These are phyloP conservation scores for Ursus arctos DNA, from an alignment of 2,113 vertebrate genomes.

Conservation along the genomic window DNA sequence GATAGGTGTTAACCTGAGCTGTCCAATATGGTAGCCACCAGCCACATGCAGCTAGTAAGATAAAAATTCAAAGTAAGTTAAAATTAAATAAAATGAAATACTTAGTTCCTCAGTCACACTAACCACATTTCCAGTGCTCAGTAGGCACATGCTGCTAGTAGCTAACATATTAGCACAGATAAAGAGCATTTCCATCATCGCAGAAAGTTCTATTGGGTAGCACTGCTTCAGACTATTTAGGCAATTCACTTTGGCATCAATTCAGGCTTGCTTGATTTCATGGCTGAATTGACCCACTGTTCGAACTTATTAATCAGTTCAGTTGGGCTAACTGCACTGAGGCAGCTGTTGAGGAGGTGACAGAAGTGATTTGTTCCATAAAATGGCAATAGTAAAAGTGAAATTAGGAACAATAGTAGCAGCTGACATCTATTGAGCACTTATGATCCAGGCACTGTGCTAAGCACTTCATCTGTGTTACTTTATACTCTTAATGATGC, in stretches of 20 bases:
- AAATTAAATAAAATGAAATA: not conserved
- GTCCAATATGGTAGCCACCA: not conserved
- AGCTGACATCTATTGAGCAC: not conserved
- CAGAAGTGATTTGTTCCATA: slow-evolving; percentile 57
- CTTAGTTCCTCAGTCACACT: not conserved
- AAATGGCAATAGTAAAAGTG: not conserved
- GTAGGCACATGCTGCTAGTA: rapidly evolving
- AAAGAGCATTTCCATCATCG: not conserved
- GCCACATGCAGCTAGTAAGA: not conserved
- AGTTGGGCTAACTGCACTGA: not conserved
- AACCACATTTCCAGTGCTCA: not conserved
- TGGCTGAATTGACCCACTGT: slow-evolving; percentile 54
- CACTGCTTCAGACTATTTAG: not conserved
- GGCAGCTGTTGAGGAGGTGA: slow-evolving; percentile 57
- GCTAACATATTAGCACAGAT: no score
- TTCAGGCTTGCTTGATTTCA: slow-evolving; percentile 41
- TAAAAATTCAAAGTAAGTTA: not conserved
- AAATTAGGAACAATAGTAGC: not conserved
- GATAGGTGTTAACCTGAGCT: not conserved
- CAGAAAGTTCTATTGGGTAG: not conserved
- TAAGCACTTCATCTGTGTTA: not conserved
- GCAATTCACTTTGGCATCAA: not conserved
- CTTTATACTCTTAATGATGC: not conserved
- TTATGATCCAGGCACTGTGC: not conserved
- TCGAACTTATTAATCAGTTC: slow-evolving; percentile 50